phyloP scores from a whole-genome alignment of 2,797 vertebrate genomes.

The Enteromius afrohamiltoni region DNA sequence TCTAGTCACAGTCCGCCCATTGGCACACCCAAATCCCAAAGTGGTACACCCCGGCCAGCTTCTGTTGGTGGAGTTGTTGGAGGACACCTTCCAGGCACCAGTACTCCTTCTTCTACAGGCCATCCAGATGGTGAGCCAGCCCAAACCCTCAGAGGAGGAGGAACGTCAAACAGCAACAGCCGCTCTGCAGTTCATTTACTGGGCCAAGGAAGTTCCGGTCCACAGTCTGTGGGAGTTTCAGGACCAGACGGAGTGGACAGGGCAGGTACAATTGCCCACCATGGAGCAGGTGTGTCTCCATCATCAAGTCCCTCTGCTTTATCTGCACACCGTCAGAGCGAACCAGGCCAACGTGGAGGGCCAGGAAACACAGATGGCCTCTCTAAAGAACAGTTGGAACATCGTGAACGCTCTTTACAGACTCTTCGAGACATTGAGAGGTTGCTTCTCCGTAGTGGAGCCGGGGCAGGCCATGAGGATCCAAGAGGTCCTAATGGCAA shows the following conservation, averaged over 20 bases:
- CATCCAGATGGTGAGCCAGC: conserved; percentile 78
- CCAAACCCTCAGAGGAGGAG: conserved; percentile 65
- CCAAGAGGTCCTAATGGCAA: conserved; percentile 67
- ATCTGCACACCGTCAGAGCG: conserved; percentile 77
- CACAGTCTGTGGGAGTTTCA: conserved; percentile 58
- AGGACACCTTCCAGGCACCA: conserved; percentile 73
- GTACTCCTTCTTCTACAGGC: conserved; percentile 72
- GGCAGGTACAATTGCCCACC: conserved; percentile 64
- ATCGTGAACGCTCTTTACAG: conserved; percentile 94
- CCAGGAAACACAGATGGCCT: conserved; percentile 80
- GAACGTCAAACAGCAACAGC: conserved; percentile 68
- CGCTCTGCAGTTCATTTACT: conserved; percentile 63
- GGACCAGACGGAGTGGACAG: conserved; percentile 67
- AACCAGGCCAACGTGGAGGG: conserved; percentile 66
- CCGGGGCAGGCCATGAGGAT: conserved; percentile 69
- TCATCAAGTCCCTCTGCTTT: conserved; percentile 73
- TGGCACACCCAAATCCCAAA: conserved; percentile 87
- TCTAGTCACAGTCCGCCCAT: conserved; percentile 84
- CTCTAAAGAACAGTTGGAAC: conserved; percentile 96
- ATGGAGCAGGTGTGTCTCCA: conserved; percentile 69
- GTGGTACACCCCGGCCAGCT: conserved; percentile 75
- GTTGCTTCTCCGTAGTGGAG: conserved; percentile 86
- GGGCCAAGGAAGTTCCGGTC: conserved; percentile 61
- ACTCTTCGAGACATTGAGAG: conserved; percentile 95
- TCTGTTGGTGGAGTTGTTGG: conserved; percentile 69